These are phyloP conservation scores for Lysandra coridon DNA, from an alignment of 2,888 invertebrate genomes.

Conservation along the genomic window DNA sequence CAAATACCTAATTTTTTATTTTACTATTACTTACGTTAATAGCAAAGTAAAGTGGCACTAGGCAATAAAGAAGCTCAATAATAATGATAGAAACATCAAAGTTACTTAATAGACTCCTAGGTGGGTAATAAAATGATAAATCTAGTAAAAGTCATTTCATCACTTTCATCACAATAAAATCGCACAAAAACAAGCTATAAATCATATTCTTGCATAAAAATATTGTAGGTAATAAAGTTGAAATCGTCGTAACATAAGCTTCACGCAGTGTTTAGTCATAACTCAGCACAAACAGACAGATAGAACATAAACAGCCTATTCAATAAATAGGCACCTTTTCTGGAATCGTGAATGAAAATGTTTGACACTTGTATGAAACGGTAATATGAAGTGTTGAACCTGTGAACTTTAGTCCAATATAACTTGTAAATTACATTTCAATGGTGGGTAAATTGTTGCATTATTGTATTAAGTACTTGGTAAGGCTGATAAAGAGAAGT, in stretches of 20 bases:
- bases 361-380: slow-evolving; percentile 19
- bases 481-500: neutral
- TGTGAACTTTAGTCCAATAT: neutral
- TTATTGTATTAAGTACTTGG: neutral
- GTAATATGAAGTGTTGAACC: neutral
- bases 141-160: neutral
- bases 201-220: neutral
- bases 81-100: too few relatives aligned
- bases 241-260: neutral
- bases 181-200: neutral
- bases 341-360: neutral
- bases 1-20: neutral
- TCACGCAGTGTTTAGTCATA: slow-evolving; percentile 11
- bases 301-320: neutral
- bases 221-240: neutral
- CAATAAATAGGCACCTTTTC: neutral
- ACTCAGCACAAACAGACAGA: neutral
- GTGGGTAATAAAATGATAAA: neutral
- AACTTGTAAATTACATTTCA: neutral
- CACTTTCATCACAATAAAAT: neutral
- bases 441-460: neutral
- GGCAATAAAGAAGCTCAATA: too few relatives aligned
- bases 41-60: neutral
- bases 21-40: neutral
- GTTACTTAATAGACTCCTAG: neutral